phyloP scores from a whole-genome alignment of 1,140 invertebrate genomes.

The Drosophila sp. region DNA sequence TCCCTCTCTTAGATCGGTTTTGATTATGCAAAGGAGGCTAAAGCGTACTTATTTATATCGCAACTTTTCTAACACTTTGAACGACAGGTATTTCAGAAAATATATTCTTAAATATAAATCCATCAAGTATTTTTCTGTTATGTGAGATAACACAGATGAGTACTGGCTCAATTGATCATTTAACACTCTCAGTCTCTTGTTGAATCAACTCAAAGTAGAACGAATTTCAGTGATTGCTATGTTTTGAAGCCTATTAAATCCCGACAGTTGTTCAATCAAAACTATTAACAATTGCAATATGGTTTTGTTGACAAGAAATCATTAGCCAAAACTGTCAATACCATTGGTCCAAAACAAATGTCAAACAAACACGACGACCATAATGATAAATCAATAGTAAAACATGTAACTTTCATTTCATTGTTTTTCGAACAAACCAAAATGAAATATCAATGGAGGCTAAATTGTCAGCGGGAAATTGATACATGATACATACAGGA shows the following conservation, averaged over 20 bases:
- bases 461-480: slow-evolving; percentile 50
- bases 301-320: slow-evolving; percentile 36
- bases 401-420: slow-evolving; percentile 24
- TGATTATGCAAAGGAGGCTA: too few relatives aligned
- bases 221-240: background rate
- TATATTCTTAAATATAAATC: too few relatives aligned
- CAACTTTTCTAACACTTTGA: too few relatives aligned
- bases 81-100: too few relatives aligned
- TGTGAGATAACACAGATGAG: background rate
- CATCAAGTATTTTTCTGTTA: too few relatives aligned
- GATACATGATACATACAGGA: slow-evolving; percentile 13
- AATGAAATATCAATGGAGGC: slow-evolving; percentile 59
- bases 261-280: slow-evolving; percentile 21
- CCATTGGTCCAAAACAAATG: slow-evolving; percentile 34
- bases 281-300: slow-evolving; percentile 15
- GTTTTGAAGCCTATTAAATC: slow-evolving; percentile 16
- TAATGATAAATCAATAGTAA: slow-evolving; percentile 76
- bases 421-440: slow-evolving; percentile 11
- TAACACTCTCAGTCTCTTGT: background rate
- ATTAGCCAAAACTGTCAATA: slow-evolving; percentile 64
- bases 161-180: too few relatives aligned
- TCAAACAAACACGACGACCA: slow-evolving; percentile 35
- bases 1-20: too few relatives aligned
- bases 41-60: too few relatives aligned
- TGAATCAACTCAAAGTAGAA: background rate